phyloP scores from a whole-genome alignment of 2,113 vertebrate species.

The Smithornis capensis region DNA sequence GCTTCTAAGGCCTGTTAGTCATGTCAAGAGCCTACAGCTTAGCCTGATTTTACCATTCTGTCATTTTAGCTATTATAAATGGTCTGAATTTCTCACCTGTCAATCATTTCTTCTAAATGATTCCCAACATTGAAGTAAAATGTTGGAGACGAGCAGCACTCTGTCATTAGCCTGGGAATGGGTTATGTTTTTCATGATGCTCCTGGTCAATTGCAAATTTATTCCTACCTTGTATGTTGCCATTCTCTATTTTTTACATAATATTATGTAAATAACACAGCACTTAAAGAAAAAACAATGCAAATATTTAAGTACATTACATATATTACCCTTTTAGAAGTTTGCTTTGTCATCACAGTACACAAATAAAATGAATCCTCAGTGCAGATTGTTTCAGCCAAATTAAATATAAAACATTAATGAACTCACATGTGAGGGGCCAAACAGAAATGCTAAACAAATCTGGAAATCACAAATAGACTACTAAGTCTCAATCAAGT shows the following conservation, averaged over 20 bases:
- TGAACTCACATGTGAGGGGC: not conserved
- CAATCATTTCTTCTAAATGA: too few species aligned
- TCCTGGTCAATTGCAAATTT: not conserved
- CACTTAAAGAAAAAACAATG: not conserved
- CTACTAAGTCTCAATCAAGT: conserved; percentile 5
- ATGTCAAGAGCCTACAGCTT: too few species aligned
- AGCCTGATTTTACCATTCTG: too few species aligned
- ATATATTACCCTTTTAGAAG: not conserved
- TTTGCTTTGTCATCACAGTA: not conserved
- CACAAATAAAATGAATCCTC: not conserved
- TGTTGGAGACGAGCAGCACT: not conserved
- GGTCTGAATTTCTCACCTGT: too few species aligned
- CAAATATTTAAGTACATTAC: not conserved
- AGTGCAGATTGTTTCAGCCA: not conserved
- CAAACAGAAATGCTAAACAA: not conserved
- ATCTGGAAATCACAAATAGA: conserved; percentile 9
- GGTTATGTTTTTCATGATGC: not conserved
- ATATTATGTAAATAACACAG: not conserved
- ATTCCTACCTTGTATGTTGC: not conserved
- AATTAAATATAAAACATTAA: conserved; percentile 12
- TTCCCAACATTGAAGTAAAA: too few species aligned
- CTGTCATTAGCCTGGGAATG: not conserved
- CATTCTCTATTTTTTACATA: not conserved
- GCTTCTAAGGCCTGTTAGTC: too few species aligned
- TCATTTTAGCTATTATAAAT: too few species aligned